Evolutionary conservation across 2,888 invertebrate species (phyloP), one percentile per base, ranked within the genome.

Genomic region (Artemia sinica): DNA sequence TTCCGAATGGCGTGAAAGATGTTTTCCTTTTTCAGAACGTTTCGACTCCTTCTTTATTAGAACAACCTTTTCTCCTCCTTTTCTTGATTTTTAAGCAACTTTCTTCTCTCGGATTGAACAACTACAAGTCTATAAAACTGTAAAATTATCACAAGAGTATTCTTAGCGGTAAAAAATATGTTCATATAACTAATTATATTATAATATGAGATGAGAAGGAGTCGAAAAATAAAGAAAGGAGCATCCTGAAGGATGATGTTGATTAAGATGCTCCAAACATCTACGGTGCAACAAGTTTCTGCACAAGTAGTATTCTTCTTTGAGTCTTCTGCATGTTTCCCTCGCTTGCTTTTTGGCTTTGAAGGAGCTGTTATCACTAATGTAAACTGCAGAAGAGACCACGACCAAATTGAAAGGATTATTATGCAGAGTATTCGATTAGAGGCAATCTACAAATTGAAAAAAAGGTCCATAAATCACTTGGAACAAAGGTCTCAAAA

Each of bases 101-200:
- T 75, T 67, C 74, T 74, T 69, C 74, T 74, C 69, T 76, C 76
- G 69, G 74, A 73, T 70, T 89, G 86, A 0, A 90, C 84, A 0
- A 90, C 89, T 75, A 89, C 87, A 0, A 92, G 80, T 8, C 91
- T 81, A 76, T 92, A 92, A 70, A 91, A 80, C 77, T 92, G 90
- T 0, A 95, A 81, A 0, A 91, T 78, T 71, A 94, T 93, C 11
- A 95, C 93, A 77, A 91, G 78, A 0, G 88, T 87, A 75, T 90
- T 91, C 28, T 91, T 89, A 79, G 91, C 92, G 0, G 93, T 93
- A 79, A 95, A 95, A 80, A 95, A 95, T 71, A 94, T 89, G 77
- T 94, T 94, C 86, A 93, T 93, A 75, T 95, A 93, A 74, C 89
- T 92, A 73, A 92, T 87, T 50, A 94, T 90, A 72, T 86, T 84